A percentile compares a stretch with the other conserved stretches of the same genome.
These are phyloP conservation scores for Cryptoleucopteryx plumbea DNA, from an alignment of 2,113 vertebrate genomes.

Conservation along the genomic window DNA sequence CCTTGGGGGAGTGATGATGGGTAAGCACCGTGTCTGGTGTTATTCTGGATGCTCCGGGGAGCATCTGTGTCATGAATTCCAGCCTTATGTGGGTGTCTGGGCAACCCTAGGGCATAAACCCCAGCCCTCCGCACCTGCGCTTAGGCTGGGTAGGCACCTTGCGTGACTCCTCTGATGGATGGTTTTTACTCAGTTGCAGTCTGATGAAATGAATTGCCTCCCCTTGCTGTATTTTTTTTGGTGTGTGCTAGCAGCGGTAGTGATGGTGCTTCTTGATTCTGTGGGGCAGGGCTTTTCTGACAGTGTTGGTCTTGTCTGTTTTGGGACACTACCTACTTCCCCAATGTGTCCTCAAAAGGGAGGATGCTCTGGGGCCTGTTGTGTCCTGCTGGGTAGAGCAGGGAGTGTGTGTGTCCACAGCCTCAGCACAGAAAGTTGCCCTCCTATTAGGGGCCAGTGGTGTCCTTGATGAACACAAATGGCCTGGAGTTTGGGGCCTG, in stretches of 20 bases:
- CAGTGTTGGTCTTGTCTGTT: not conserved
- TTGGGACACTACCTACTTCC: not conserved
- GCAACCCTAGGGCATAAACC: not conserved
- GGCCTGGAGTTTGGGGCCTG: not conserved
- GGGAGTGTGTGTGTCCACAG: rapidly evolving
- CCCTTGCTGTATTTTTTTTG: not conserved
- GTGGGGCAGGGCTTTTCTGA: not conserved
- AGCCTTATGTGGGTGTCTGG: rapidly evolving
- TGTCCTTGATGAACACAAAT: not conserved
- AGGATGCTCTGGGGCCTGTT: not conserved
- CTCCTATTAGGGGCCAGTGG: not conserved
- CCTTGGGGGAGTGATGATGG: not conserved
- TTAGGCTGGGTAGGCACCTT: not conserved
- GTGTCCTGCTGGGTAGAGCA: not conserved
- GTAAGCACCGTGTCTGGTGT: not conserved
- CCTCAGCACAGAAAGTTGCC: not conserved
- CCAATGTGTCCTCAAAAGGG: not conserved
- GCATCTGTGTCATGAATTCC: rapidly evolving
- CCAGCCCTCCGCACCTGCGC: rapidly evolving
- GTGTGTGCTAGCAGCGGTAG: not conserved
- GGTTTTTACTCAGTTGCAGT: not conserved
- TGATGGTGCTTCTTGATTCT: not conserved
- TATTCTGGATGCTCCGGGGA: not conserved
- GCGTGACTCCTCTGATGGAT: not conserved
- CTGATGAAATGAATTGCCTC: not conserved